Base-by-base conservation (phyloP, 2,888 invertebrate genomes). In the Octonoba sinensis region DNA sequence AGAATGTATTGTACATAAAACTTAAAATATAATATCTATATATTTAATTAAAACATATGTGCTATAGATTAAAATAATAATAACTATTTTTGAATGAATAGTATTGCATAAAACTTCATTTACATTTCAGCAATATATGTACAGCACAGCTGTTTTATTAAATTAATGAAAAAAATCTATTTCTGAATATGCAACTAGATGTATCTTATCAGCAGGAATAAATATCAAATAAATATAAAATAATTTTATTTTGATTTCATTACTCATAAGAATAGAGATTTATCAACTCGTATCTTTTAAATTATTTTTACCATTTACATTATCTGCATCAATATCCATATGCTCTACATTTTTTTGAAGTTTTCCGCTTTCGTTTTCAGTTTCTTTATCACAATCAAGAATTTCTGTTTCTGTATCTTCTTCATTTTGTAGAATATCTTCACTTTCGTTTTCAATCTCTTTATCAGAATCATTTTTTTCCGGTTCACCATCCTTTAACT, bases 401-500 rank as follows among this genome's bases (percentile, higher is more conserved):
- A 15, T 54, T 3, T 20, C 54, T 18, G n/a, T 54, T 54, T 13
- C 3, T 49, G 36, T 18, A 15, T 56, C 15, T 1, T 70, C 56
- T 24, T 67, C 20, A 11, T 69, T 62, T 15, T 69, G 62, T 20
- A 6, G 22, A 18, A 18, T 12, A 11, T 16, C 18, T 56, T 71
- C 36, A 36, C 11, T 36, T 36, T 36, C 36, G 11, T 36, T 36
- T 36, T 36, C 36, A 36, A 36, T 36, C 3, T 70, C 70, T 2
- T n/a, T 64, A 11, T 62, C 46, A 11, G 47, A 20, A 18, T 56
- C 56, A 56, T 44, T 67, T 27, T 47, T 15, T n/a, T 20, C 59
- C 11, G 57, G 51, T 56, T 54, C 60, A 18, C 36, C 64, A 18
- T 67, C 74, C 59, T 82, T 82, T 12, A 75, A 22, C 71, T 82